Evolutionary conservation across 2,797 vertebrate genomes (phyloP).

Genomic region (Apodemus agrarius): DNA sequence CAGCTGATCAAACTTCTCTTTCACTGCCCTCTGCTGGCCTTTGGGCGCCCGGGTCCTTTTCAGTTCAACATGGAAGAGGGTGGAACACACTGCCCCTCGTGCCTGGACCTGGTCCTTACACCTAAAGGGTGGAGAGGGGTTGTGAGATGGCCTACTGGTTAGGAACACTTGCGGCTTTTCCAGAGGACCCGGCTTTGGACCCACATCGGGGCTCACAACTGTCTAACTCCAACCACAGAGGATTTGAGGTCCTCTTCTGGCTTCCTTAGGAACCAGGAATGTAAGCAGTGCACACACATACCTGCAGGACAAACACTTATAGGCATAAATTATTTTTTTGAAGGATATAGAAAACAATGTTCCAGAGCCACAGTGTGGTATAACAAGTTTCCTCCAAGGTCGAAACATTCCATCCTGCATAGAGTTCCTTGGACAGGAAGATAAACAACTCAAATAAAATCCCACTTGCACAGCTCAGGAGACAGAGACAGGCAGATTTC

Average conservation of each 20-base stretch:
- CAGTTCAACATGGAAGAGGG: neutral
- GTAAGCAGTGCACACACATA: neutral
- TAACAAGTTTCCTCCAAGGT: neutral
- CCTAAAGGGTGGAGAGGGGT: neutral
- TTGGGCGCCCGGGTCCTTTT: neutral
- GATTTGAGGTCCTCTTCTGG: neutral
- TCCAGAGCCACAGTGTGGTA: neutral
- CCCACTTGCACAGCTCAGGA: neutral
- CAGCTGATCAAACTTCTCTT: slow-evolving; percentile 24
- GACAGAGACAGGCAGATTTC: neutral
- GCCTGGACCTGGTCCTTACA: neutral
- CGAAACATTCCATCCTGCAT: neutral
- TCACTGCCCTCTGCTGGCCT: slow-evolving; percentile 53
- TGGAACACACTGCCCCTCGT: neutral
- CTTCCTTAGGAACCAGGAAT: neutral
- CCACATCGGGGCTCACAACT: neutral
- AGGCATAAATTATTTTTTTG: neutral
- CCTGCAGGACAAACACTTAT: neutral
- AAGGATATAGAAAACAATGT: slow-evolving; percentile 25
- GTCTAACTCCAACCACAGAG: neutral
- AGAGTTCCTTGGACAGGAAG: neutral
- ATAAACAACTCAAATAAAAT: neutral
- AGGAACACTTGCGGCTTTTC: neutral
- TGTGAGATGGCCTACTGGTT: neutral
- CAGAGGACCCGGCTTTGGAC: neutral